phyloP scores from a whole-genome alignment of 1,140 invertebrate species.

The Plectus sambesii region DNA sequence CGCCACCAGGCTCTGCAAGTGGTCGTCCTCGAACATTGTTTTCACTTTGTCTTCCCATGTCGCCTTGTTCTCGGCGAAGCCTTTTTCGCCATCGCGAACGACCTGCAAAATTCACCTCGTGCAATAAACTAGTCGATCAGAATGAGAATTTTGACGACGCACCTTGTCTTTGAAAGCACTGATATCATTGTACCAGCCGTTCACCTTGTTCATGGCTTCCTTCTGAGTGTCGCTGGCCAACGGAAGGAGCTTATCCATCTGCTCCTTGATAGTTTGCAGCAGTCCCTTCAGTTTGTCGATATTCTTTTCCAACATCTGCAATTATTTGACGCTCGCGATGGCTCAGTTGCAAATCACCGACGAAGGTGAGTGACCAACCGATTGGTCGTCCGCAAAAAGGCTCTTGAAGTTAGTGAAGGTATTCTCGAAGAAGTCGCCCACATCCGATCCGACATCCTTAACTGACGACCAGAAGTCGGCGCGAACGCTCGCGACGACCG shows the following conservation, averaged over 20 bases:
- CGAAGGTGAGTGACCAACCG: not conserved
- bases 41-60: slow-evolving; percentile 16
- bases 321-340: not conserved
- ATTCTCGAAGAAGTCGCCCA: slow-evolving; percentile 25
- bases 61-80: slow-evolving; percentile 25
- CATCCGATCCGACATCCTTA: slow-evolving; percentile 9
- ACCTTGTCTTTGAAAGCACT: slow-evolving; percentile 19
- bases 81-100: slow-evolving; percentile 8
- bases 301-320: slow-evolving; percentile 21
- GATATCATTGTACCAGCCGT: slow-evolving; percentile 17
- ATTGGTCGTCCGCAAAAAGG: slow-evolving; percentile 17
- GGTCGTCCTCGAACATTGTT: slow-evolving; percentile 21
- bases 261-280: slow-evolving; percentile 22
- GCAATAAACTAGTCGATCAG: not conserved
- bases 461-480: slow-evolving; percentile 22
- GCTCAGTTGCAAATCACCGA: not conserved
- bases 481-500: slow-evolving; percentile 12
- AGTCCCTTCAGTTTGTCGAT: slow-evolving; percentile 22
- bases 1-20: slow-evolving; percentile 14
- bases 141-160: too few relatives aligned
- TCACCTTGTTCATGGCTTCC: slow-evolving; percentile 21
- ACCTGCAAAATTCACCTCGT: slow-evolving; percentile 16
- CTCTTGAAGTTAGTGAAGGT: slow-evolving; percentile 19
- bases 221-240: slow-evolving; percentile 24
- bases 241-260: slow-evolving; percentile 15